Evolutionary conservation across 1,140 invertebrate genomes (phyloP), one percentile per base, ranked within the genome.

Genomic region (Ephestia elutella): DNA sequence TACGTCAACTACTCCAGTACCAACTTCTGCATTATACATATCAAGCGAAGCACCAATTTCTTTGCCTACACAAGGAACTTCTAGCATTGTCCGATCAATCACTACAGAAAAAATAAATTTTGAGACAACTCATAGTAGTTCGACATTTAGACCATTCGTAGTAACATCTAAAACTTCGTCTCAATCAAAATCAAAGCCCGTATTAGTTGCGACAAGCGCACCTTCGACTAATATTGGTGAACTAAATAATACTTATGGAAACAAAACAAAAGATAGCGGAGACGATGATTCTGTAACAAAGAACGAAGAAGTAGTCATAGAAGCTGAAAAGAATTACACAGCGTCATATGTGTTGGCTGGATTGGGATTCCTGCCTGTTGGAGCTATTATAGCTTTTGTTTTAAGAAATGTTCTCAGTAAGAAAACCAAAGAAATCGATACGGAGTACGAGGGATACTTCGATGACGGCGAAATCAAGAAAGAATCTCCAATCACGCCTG

Each of bases 321-420:
- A 91, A 78, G 86, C 89, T 69, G 80, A 90, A 21, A 90, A 90
- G 49, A 89, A 89, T 38, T 91, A 91, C 62, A 86, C 91, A 53
- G 89, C 90, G 5, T 91, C 91, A 0, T 90, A 92, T 60, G 86
- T 92, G 8, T 72, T 92, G 62, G 90, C 91, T 19, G 91, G 89
- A 0, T 79, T 92, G 44, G 91, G 91, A 15, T 89, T 92, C 54
- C 70, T 92, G 11, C 92, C 92, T 0, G 74, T 92, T 13, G 82
- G 90, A 25, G 86, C 91, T 25, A 90, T 92, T 17, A 80, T 91
- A 18, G 80, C 88, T 1, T 91, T 92, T 64, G 73, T 91, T 19
- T 74, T 90, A 58, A 86, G 90, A 61, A 90, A 90, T 63, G 70
- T 91, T 28, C 65, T 92, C 20, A 85, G 87, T 59, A 90, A 90